Percentiles rank a stretch among this genome's conserved stretches.
phyloP scores from a whole-genome alignment of 1,140 invertebrate species.

The Apis laboriosa region DNA sequence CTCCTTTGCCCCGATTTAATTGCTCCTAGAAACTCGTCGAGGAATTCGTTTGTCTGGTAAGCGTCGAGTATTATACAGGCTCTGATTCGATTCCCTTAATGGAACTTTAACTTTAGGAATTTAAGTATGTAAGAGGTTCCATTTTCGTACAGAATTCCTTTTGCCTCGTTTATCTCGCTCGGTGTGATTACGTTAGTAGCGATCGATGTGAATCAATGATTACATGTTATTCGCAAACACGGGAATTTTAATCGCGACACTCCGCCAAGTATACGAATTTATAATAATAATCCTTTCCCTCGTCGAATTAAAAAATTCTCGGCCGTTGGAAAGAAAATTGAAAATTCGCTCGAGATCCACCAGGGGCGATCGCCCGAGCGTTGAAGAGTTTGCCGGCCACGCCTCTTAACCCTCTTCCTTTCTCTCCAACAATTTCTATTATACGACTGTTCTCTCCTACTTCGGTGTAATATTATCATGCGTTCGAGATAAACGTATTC shows the following conservation, averaged over 20 bases:
- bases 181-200: no score
- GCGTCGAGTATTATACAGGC: not conserved
- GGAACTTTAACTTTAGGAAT: not conserved
- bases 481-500: not conserved
- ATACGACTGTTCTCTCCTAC: slow-evolving; percentile 1
- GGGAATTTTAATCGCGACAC: no score
- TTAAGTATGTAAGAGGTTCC: not conserved
- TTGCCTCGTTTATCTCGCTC: not conserved
- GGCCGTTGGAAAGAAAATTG: not conserved
- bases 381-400: slow-evolving; percentile 6
- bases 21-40: not conserved
- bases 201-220: no score
- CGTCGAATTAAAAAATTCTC: no score
- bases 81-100: no score
- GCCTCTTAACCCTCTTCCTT: not conserved
- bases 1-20: slow-evolving; percentile 14
- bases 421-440: slow-evolving; percentile 15
- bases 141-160: no score
- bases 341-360: not conserved
- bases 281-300: no score
- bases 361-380: not conserved
- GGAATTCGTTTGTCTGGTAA: not conserved
- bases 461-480: not conserved
- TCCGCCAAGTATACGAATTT: no score
- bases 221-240: no score